A percentile compares a stretch with the other conserved stretches of the same genome.
Evolutionary conservation across 2,797 vertebrate genomes (phyloP).

Genomic region (Hephaestus fuliginosus): DNA sequence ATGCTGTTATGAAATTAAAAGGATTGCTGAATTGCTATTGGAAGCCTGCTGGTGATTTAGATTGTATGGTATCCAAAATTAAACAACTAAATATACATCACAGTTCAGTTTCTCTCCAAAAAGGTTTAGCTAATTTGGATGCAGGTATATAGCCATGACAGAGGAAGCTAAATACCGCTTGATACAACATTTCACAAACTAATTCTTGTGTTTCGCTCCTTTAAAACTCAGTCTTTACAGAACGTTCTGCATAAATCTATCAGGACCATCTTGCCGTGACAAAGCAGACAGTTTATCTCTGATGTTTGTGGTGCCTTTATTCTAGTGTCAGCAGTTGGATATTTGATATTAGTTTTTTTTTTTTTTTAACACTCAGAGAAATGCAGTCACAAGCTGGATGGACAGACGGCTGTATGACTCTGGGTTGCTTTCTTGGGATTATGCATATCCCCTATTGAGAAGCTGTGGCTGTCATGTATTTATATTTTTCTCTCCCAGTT

Average conservation of each 20-base stretch:
- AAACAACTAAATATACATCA: neutral
- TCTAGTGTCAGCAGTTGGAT: conserved; percentile 2
- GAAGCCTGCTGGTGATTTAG: neutral
- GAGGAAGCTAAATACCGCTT: neutral
- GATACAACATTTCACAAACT: neutral
- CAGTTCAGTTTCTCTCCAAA: neutral
- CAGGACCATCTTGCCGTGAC: neutral
- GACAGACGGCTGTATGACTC: conserved; percentile 2
- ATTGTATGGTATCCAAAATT: neutral
- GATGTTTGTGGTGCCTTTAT: conserved; percentile 18
- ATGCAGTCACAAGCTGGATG: neutral
- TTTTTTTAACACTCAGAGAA: neutral
- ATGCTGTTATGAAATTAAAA: neutral
- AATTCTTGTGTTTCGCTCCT: neutral
- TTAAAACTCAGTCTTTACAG: neutral
- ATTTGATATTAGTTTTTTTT: neutral
- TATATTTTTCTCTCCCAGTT: conserved; percentile 10
- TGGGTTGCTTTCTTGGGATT: conserved; percentile 12
- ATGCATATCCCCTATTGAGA: conserved; percentile 14
- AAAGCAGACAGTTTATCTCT: conserved; percentile 4
- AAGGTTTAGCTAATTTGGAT: neutral
- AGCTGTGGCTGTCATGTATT: neutral
- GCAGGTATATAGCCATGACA: neutral
- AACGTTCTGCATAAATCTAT: neutral
- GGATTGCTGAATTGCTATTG: neutral